Evolutionary conservation across 2,113 vertebrate genomes (phyloP).

Genomic region (Passer domesticus): DNA sequence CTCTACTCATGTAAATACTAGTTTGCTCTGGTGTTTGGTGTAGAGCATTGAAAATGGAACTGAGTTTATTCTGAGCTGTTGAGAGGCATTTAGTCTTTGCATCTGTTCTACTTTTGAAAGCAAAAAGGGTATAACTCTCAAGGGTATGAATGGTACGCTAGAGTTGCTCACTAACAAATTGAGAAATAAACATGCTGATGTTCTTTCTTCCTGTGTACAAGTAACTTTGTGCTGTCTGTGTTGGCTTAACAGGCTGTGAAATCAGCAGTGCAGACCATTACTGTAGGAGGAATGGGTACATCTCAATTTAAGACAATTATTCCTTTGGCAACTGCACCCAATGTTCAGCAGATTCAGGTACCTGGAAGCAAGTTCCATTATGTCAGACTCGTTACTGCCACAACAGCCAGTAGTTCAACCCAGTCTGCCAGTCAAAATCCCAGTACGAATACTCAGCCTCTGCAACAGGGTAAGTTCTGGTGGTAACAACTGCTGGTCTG

Average conservation of each 20-base stretch:
- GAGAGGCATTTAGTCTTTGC: neutral
- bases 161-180: neutral
- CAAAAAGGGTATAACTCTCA: neutral
- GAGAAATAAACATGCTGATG: neutral
- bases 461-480: constrained; percentile 85
- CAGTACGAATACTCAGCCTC: constrained; percentile 85
- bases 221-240: constrained; percentile 39
- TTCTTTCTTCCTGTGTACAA: neutral
- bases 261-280: constrained; percentile 86
- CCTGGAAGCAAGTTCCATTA: constrained; percentile 98
- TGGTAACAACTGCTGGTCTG: neutral
- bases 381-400: constrained; percentile 93
- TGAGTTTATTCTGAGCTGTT: neutral
- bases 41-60: neutral
- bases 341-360: constrained; percentile 98
- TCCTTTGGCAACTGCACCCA: constrained; percentile 89
- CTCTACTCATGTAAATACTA: neutral
- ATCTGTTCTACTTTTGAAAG: neutral
- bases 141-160: accelerated
- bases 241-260: constrained; percentile 84
- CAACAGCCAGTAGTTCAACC: constrained; percentile 82
- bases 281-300: constrained; percentile 85
- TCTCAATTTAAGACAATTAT: constrained; percentile 97
- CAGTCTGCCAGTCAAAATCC: constrained; percentile 80
- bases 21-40: neutral